Evolutionary conservation across 2,797 vertebrate species (phyloP).

Genomic region (Fratercula arctica): DNA sequence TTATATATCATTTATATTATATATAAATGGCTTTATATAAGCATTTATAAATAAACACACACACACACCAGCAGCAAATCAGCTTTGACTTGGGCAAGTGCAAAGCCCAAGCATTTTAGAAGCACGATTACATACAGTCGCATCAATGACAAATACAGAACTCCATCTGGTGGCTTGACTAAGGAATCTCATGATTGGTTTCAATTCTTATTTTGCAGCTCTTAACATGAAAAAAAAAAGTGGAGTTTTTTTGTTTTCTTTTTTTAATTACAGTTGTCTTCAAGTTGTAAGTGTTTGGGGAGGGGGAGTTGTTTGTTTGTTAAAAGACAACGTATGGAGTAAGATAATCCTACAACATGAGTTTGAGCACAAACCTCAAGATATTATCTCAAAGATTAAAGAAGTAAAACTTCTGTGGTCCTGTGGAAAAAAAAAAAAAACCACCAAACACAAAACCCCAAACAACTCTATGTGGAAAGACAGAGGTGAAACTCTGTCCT

Average conservation of each 20-base stretch:
- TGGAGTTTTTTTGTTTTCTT: neutral
- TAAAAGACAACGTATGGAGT: neutral
- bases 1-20: neutral
- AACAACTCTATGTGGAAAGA: neutral
- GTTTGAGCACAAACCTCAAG: neutral
- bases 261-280: neutral
- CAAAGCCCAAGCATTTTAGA: neutral
- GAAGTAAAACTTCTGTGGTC: neutral
- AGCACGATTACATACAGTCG: neutral
- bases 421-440: neutral
- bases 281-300: neutral
- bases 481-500: neutral
- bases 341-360: neutral
- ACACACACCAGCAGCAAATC: neutral
- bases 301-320: neutral
- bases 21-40: neutral
- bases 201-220: neutral
- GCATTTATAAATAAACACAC: neutral
- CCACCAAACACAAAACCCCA: too few species aligned
- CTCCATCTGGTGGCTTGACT: conserved; percentile 48
- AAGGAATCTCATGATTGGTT: neutral
- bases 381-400: neutral
- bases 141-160: neutral
- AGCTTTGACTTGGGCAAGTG: neutral
- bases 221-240: neutral